Evolutionary conservation across 2,113 vertebrate genomes (phyloP).

Genomic region (Sialia sialis): DNA sequence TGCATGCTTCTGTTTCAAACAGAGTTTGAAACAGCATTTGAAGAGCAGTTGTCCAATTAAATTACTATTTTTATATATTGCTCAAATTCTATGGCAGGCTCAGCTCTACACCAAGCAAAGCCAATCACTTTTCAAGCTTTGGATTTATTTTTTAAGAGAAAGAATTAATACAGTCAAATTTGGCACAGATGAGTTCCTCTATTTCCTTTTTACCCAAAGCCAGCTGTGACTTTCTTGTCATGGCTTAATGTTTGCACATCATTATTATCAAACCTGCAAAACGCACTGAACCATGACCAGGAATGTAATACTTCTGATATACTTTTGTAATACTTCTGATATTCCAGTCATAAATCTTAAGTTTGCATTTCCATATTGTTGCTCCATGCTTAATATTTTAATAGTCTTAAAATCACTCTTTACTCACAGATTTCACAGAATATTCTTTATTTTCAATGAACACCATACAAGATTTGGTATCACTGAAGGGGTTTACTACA

Average conservation of each 20-base stretch:
- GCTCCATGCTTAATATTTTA: background rate
- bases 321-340: background rate
- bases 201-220: background rate
- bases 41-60: constrained; percentile 19
- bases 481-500: constrained; percentile 70
- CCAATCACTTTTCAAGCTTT: constrained; percentile 73
- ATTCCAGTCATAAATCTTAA: background rate
- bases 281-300: background rate
- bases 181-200: constrained; percentile 72
- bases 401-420: background rate
- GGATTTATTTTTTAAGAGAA: background rate
- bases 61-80: constrained; percentile 80
- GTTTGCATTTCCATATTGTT: background rate
- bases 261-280: background rate
- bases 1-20: constrained; percentile 90
- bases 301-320: background rate
- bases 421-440: constrained; percentile 73
- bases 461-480: background rate
- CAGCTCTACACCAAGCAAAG: constrained; percentile 67
- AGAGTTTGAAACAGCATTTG: constrained; percentile 56
- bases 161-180: constrained; percentile 78
- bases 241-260: background rate
- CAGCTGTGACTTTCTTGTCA: background rate
- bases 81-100: constrained; percentile 82
- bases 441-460: constrained; percentile 70